A percentile compares a stretch with the other conserved stretches of the same genome.
phyloP scores from a whole-genome alignment of 2,113 vertebrate species.

The Eclectus roratus region DNA sequence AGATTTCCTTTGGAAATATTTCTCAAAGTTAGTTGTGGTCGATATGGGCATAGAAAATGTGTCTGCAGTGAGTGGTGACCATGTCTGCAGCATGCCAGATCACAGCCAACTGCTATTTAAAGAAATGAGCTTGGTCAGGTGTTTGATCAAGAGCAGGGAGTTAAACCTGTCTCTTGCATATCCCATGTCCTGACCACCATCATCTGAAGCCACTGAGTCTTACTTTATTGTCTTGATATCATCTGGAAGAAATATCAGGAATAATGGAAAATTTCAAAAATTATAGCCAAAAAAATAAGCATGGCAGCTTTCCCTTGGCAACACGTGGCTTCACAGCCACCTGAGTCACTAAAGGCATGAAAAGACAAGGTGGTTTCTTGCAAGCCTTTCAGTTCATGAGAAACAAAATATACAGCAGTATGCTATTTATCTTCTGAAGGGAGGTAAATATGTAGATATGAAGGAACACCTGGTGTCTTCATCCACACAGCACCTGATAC shows the following conservation, averaged over 20 bases:
- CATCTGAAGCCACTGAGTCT: neutral
- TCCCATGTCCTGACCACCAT: neutral
- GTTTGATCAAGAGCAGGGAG: neutral
- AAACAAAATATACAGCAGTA: neutral
- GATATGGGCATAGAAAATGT: neutral
- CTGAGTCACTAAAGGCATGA: neutral
- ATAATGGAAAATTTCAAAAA: neutral
- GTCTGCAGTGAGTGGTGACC: neutral
- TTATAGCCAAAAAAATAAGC: fast-evolving
- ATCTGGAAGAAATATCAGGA: neutral
- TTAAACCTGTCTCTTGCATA: neutral
- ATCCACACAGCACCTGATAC: neutral
- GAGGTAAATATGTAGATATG: neutral
- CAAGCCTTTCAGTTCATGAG: neutral
- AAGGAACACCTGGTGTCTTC: neutral
- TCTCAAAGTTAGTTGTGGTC: neutral
- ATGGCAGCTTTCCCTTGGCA: neutral
- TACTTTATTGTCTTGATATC: neutral
- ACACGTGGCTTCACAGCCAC: neutral
- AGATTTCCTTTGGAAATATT: neutral
- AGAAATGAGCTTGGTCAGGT: neutral
- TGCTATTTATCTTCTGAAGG: neutral
- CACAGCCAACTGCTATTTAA: neutral
- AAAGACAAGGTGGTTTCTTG: neutral
- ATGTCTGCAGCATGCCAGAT: neutral